Base-by-base conservation (phyloP, 2,888 invertebrate genomes). In the Tricholauxania praeusta region DNA sequence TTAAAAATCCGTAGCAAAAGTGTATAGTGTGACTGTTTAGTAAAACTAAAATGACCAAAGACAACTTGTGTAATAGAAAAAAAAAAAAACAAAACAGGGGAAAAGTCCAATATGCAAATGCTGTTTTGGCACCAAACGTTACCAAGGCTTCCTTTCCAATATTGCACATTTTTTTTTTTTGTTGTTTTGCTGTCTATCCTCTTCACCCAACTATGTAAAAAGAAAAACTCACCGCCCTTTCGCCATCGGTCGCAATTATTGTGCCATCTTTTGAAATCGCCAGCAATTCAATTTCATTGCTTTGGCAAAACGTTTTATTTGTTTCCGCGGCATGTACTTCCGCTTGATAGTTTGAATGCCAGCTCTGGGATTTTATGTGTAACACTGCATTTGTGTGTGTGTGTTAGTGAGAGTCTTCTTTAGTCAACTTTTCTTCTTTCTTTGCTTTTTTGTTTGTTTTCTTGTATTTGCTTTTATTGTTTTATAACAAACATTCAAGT, bases 331-430 rank as follows among this genome's bases (percentile, higher is more conserved):
- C 39, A 51, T 51, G 62, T 47, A 28, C 60, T 47, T 64, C 64
- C 51, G 64, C 22, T 51, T 39, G 39, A 39, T 39, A 39, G 39
- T 39, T 39, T 39, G 39, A 73, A 76, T 73, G 74, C 76, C 76
- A 76, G 76, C 73, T 76, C 74, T 39, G 39, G 39, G 39, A 39
- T 39, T 39, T 39, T 39, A 73, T 76, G 73, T 72, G 73, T 67
- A 71, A 72, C 73, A 72, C 65, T 74, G 66, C 65, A 62, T 70
- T 64, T 49, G 62, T 71, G 55, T 69, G 72, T 55, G 67, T 72
- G 69, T 76, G 76, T 73, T 4, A 28, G 74, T 76, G 72, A 72
- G 67, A 70, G 70, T 74, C 69, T 73, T 73, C 74, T 74, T 76
- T 74, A 76, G 74, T 74, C 73, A 73, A 73, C 74, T 72, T 76